A percentile compares a stretch with the other conserved stretches of the same genome.
Evolutionary conservation across 1,140 invertebrate genomes (phyloP).

Genomic region (Scaptomyza hsui): DNA sequence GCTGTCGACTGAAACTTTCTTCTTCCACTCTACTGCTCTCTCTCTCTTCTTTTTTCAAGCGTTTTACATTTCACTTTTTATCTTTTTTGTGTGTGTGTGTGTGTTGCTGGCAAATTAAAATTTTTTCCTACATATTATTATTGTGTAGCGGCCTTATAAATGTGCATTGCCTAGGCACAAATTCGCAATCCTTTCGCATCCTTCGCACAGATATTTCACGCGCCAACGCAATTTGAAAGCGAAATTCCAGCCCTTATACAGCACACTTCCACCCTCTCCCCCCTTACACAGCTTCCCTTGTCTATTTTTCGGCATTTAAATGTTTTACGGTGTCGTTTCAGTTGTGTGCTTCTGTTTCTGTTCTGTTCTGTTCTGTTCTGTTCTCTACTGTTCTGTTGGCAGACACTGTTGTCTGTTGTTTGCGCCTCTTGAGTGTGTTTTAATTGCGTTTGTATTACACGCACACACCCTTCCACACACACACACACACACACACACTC

Average conservation of each 20-base stretch:
- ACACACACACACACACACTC: constrained; percentile 18
- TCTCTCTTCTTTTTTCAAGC: not conserved
- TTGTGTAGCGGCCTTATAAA: constrained; percentile 36
- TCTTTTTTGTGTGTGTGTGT: not conserved
- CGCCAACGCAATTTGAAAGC: constrained; percentile 76
- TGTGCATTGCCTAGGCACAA: constrained; percentile 62
- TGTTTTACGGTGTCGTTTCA: constrained; percentile 78
- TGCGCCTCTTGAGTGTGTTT: constrained; percentile 80
- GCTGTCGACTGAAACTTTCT: not conserved
- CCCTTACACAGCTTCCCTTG: constrained; percentile 33
- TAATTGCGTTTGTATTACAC: constrained; percentile 82
- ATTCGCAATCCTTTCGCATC: constrained; percentile 69
- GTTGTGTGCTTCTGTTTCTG: constrained; percentile 5
- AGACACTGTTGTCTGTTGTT: constrained; percentile 66
- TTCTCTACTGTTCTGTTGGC: constrained; percentile 14
- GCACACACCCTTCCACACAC: constrained; percentile 23
- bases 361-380: constrained; percentile 5
- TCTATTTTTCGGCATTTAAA: constrained; percentile 81
- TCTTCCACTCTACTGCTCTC: constrained; percentile 27
- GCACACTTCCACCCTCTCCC: not conserved
- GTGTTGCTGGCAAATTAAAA: constrained; percentile 60
- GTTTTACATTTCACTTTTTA: constrained; percentile 12
- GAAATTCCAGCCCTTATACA: constrained; percentile 63
- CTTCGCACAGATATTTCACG: constrained; percentile 65
- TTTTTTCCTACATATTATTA: constrained; percentile 49